Evolutionary conservation across 2,888 invertebrate genomes (phyloP).

Genomic region (Endotricha flammealis): DNA sequence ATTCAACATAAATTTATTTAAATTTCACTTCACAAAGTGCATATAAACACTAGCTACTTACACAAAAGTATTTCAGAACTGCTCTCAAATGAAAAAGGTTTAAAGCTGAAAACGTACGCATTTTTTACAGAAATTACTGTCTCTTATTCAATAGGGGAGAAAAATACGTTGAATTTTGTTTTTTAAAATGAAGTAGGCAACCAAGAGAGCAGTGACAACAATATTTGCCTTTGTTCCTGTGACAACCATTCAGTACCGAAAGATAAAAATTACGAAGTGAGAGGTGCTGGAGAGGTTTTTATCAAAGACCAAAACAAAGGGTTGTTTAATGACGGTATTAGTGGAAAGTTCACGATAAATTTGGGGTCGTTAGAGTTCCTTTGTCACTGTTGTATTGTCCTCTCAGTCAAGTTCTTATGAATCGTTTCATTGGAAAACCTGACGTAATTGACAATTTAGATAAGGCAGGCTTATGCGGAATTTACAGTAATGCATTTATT

Average conservation of each 20-base stretch:
- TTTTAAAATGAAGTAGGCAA: constrained; percentile 14
- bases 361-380: constrained; percentile 67
- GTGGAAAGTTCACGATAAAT: constrained; percentile 75
- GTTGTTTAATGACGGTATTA: constrained; percentile 75
- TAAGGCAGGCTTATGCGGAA: constrained; percentile 10
- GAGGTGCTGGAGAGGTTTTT: constrained; percentile 65
- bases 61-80: too few species aligned
- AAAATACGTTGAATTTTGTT: constrained; percentile 15
- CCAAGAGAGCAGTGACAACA: constrained; percentile 35
- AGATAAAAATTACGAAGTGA: constrained; percentile 71
- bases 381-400: constrained; percentile 67
- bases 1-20: too few species aligned
- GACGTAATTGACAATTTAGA: constrained; percentile 35
- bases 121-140: too few species aligned
- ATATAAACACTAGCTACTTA: too few species aligned
- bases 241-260: constrained; percentile 53
- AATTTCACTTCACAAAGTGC: too few species aligned
- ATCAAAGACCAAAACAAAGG: constrained; percentile 73
- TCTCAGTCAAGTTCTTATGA: constrained; percentile 50
- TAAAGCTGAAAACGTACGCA: too few species aligned
- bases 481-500: too few species aligned
- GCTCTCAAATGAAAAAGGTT: too few species aligned
- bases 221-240: constrained; percentile 57
- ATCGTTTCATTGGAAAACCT: constrained; percentile 43
- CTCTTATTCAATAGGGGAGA: background rate